Evolutionary conservation across 1,140 invertebrate genomes (phyloP), one percentile per base, ranked within the genome.

Genomic region (Heliconius congener): DNA sequence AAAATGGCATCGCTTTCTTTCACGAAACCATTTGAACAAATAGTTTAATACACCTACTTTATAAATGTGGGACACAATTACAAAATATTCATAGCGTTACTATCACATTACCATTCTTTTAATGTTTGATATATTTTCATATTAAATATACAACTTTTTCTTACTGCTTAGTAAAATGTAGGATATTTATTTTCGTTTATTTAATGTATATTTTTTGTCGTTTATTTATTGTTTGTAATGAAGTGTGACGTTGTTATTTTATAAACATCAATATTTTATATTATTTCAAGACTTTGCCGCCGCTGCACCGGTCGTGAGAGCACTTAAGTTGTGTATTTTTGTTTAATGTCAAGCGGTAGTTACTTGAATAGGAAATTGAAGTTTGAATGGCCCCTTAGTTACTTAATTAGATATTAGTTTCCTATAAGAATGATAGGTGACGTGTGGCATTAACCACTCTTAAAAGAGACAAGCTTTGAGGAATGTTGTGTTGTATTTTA

Each of bases 341-440:
- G n/a, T 66, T 66, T 66, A 66, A 66, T 27, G 60, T 27, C 23
- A 66, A 66, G 60, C 4, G 8, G 60, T 66, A 46, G 13, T 16
- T 46, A 27, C n/a, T 66, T 13, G n/a, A 66, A 27, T 66, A 66
- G 23, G 8, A 66, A 66, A 66, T 30, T 27, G 23, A 66, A 66
- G 60, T 66, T 66, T 57, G 55, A 57, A 57, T 57, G n/a, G 55
- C 55, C 55, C n/a, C 19, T 66, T 66, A 16, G 8, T 66, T 27
- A 71, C 55, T 76, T 74, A 81, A 81, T 73, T 78, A 81, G 73
- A 73, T 70, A 73, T 75, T 78, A 71, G 73, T 81, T 81, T 76
- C 60, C 74, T 16, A 78, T 76, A 60, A 30, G 76, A 77, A 78
- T 81, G 80, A 78, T 72, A 75, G 34, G 50, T 71, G 71, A 57